Conservation (phyloP, 2,797 vertebrate genomes). For the Peromyscus melanophrys region DNA sequence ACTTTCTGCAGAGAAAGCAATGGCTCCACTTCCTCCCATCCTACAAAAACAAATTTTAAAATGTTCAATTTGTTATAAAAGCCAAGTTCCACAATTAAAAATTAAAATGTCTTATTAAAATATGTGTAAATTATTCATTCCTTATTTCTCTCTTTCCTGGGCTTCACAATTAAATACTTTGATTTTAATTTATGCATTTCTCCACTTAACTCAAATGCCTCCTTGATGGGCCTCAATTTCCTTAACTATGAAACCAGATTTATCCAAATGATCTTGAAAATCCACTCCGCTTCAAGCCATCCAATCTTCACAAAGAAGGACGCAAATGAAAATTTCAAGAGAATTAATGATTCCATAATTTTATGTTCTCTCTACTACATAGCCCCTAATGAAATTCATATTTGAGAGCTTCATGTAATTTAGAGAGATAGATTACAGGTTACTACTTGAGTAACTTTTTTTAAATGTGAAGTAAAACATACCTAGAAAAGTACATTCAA, state of each 20-base stretch:
- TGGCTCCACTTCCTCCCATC: constrained; percentile 96
- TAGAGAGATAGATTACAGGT: constrained; percentile 53
- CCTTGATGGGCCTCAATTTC: constrained; percentile 71
- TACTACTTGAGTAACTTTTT: constrained; percentile 47
- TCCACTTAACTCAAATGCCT: constrained; percentile 74
- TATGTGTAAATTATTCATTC: constrained; percentile 82
- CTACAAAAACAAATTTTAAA: constrained; percentile 89
- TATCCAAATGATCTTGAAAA: constrained; percentile 73
- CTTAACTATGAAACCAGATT: constrained; percentile 70
- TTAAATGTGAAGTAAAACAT: constrained; percentile 38
- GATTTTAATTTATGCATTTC: constrained; percentile 83
- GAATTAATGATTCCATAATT: constrained; percentile 79
- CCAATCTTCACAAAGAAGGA: constrained; percentile 62
- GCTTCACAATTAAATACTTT: constrained; percentile 84
- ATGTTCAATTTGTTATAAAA: constrained; percentile 82
- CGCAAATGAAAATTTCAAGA: constrained; percentile 75
- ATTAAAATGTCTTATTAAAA: constrained; percentile 85
- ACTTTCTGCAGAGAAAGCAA: constrained; percentile 94
- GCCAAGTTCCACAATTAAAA: constrained; percentile 82
- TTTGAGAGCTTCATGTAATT: constrained; percentile 67
- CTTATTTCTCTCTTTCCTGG: constrained; percentile 79
- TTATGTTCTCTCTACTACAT: constrained; percentile 37
- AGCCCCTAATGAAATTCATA: constrained; percentile 73
- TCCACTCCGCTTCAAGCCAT: constrained; percentile 66
- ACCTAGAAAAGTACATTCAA: neutral